Evolutionary conservation across 2,113 vertebrate genomes (phyloP), one percentile per base, ranked within the genome.

Genomic region (Gambusia affinis): DNA sequence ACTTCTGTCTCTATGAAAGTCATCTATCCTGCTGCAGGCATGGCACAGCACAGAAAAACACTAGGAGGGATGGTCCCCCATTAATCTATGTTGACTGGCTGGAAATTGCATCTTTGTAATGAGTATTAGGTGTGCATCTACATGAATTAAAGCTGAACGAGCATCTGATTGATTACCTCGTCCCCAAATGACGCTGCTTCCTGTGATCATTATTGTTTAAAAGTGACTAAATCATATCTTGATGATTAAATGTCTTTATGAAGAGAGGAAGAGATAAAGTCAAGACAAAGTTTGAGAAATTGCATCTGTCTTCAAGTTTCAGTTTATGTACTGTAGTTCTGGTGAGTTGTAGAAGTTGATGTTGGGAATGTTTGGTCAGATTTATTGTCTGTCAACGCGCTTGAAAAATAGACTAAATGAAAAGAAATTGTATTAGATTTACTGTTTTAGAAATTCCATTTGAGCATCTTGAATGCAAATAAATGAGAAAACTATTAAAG

Each of bases 81-180:
- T 95, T 94, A 95, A 95, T 95, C 93, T 94, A 89, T 83, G 66
- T 67, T 93, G 94, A 94, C 93, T 95, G 91, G 93, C 82, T 91
- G 93, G 93, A 94, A 95, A 94, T 94, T 93, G 94, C 92, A 92
- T 95, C 93, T 95, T 93, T 95, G 92, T 95, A 95, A 95, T 95
- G 95, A 95, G 95, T 93, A 94, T 95, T 95, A 95, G 94, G 93
- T 94, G 92, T 94, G 94, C 93, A 94, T 95, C 95, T 94, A 94
- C 95, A 95, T 95, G 94, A 95, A 95, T 95, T 95, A 95, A 95
- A 95, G 92, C 93, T 89, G 92, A 94, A 95, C 93, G 93, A 94
- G 94, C 84, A 83, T 80, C 91, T 94, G 95, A 95, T 95, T 91
- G 93, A 95, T 95, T 84, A 91, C 94, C 88, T 80, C 82, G 81